These are phyloP conservation scores for Bruchidius siliquastri DNA, from an alignment of 2,888 invertebrate species.

Conservation along the genomic window DNA sequence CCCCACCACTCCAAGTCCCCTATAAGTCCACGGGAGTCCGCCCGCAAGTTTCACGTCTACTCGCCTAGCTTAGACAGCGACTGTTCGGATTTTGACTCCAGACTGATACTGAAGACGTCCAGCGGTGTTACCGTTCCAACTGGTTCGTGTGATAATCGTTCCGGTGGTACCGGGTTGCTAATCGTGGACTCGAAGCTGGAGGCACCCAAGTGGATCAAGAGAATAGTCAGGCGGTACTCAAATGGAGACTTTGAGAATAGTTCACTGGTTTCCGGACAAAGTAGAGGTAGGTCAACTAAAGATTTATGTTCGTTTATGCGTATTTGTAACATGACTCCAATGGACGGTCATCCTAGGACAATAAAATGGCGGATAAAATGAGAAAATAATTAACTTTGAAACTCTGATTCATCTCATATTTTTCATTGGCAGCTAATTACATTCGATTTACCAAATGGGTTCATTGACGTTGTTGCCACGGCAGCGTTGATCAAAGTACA, in stretches of 20 bases:
- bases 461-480: too few species aligned
- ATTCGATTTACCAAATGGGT: too few species aligned
- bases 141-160: constrained; percentile 15
- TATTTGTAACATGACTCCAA: too few species aligned
- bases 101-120: constrained; percentile 37
- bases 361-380: too few species aligned
- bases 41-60: constrained; percentile 45
- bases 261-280: constrained; percentile 46
- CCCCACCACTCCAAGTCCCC: constrained; percentile 46
- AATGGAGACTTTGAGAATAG: constrained; percentile 47
- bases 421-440: too few species aligned
- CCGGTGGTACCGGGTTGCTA: constrained; percentile 33
- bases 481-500: too few species aligned
- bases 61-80: constrained; percentile 47
- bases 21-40: constrained; percentile 41
- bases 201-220: constrained; percentile 44
- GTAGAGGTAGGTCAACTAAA: constrained; percentile 45
- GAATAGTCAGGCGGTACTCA: constrained; percentile 45
- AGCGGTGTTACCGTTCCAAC: constrained; percentile 27
- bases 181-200: constrained; percentile 40
- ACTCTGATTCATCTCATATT: too few species aligned
- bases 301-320: too few species aligned
- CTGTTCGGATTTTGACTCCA: constrained; percentile 46
- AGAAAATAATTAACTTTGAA: too few species aligned
- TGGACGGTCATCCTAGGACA: too few species aligned